phyloP scores from a whole-genome alignment of 2,888 invertebrate species.

The Anaspis maculata region DNA sequence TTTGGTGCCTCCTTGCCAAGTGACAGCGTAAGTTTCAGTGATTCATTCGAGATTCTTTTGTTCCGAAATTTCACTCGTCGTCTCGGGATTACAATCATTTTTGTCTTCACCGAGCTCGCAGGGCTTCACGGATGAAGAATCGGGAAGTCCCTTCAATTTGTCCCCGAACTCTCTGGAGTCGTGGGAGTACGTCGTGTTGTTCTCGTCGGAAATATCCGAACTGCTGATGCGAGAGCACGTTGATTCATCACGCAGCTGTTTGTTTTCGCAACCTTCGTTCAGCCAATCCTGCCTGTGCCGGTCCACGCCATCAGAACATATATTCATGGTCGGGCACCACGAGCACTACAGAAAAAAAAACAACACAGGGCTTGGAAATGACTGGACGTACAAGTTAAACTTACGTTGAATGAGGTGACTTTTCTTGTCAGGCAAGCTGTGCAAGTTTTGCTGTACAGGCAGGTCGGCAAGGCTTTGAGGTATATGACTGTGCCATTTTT shows the following conservation, averaged over 20 bases:
- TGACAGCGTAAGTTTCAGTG: too few species aligned
- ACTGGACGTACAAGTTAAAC: too few species aligned
- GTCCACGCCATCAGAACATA: constrained; percentile 87
- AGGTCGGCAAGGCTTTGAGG: constrained; percentile 76
- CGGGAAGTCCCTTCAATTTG: constrained; percentile 2
- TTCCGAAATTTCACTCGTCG: too few species aligned
- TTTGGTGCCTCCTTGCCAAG: too few species aligned
- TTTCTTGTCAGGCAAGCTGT: constrained; percentile 59
- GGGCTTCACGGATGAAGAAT: too few species aligned
- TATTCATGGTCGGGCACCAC: constrained; percentile 75
- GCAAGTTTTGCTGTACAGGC: constrained; percentile 70
- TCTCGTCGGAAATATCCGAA: constrained; percentile 13
- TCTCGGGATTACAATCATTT: too few species aligned
- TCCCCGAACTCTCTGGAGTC: constrained; percentile 10
- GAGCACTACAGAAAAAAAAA: constrained; percentile 58
- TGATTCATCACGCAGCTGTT: constrained; percentile 26
- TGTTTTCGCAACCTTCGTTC: constrained; percentile 47
- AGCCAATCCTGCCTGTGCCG: constrained; percentile 85
- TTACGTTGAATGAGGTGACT: too few species aligned
- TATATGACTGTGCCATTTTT: constrained; percentile 72
- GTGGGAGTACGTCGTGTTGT: constrained; percentile 21
- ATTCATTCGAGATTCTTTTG: too few species aligned
- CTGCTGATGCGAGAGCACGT: constrained; percentile 22
- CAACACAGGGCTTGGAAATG: too few species aligned
- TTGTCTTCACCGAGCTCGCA: too few species aligned